Base-by-base conservation (phyloP, 2,888 invertebrate species). In the Xanthia icteritia region DNA sequence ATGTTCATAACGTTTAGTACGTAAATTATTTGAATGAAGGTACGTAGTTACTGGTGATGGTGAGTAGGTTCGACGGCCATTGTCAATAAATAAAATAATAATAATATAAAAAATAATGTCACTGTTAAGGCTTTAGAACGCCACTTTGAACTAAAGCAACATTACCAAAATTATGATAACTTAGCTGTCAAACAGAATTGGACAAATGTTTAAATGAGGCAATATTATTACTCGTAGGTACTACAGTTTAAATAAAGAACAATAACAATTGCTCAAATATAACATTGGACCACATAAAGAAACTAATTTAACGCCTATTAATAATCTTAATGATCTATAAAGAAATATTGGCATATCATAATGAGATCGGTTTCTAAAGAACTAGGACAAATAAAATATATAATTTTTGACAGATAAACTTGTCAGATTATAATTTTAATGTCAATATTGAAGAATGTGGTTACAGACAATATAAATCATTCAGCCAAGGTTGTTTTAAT, bases 381-480 rank as follows among this genome's bases (percentile, higher is more conserved):
- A 65, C 80, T 83, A 88, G 87, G 86, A 54, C 81, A 58, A 60
- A 73, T 66, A 70, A 75, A 77, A 74, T 70, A 4, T 39, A 68
- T 77, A 72, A 70, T 65, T 70, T 86, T 83, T 84, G 84, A 85
- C 82, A 71, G 75, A 79, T 86, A 85, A 86, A 88, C 88, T 85
- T 88, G 91, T 91, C 90, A 80, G 90, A 90, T 92, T 92, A 91
- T 85, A 81, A 84, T 88, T 82, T 27, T 75, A 65, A 65, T 79
- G 85, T 87, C 85, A 89, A 86, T 58, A 75, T 87, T 86, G 85
- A 86, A 87, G 85, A 83, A 88, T 90, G 90, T 86, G 86, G 83
- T 76, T 85, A 73, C 78, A 86, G 51, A 88, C 87, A 89, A 91
- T 91, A 92, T 90, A 91, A 91, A 90, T 92, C 88, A 90, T 90